Evolutionary conservation across 1,140 invertebrate species (phyloP).

Genomic region (Bradynema listronoti): DNA sequence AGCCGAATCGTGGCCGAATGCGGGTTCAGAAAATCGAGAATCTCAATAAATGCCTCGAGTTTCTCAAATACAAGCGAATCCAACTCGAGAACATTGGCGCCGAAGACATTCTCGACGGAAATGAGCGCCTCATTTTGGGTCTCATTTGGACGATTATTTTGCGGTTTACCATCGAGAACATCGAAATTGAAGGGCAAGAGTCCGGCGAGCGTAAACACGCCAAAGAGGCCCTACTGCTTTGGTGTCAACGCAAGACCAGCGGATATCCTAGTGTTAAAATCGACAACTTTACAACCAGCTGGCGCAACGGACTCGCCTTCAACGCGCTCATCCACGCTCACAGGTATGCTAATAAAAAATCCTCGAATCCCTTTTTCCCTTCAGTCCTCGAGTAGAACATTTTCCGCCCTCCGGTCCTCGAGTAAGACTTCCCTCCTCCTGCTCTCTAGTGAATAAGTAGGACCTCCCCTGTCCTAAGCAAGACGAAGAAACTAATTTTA

Average conservation of each 20-base stretch:
- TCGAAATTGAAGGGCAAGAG: conserved; percentile 94
- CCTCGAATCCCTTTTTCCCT: too few relatives aligned
- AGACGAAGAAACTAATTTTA: too few relatives aligned
- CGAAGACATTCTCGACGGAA: conserved; percentile 97
- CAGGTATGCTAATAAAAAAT: conserved; percentile 50
- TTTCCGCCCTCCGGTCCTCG: too few relatives aligned
- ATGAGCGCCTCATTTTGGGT: conserved; percentile 83
- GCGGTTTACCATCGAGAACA: conserved; percentile 76
- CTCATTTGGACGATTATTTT: conserved; percentile 74
- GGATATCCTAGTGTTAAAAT: conserved; percentile 76
- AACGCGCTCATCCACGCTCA: conserved; percentile 93
- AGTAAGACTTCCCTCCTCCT: too few relatives aligned
- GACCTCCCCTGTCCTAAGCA: too few relatives aligned
- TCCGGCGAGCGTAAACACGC: conserved; percentile 96
- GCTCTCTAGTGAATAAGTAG: too few relatives aligned
- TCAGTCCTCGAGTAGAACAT: too few relatives aligned
- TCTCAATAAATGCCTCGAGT: conserved; percentile 89
- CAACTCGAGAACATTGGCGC: conserved; percentile 90
- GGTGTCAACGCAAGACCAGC: conserved; percentile 95
- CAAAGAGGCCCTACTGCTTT: conserved; percentile 91
- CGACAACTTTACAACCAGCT: conserved; percentile 73
- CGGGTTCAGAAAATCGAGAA: conserved; percentile 98
- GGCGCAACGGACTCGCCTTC: conserved; percentile 87
- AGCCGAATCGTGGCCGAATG: conserved; percentile 92
- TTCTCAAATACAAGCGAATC: conserved; percentile 70